phyloP scores from a whole-genome alignment of 2,888 invertebrate species.

The Esperia sulphurella region DNA sequence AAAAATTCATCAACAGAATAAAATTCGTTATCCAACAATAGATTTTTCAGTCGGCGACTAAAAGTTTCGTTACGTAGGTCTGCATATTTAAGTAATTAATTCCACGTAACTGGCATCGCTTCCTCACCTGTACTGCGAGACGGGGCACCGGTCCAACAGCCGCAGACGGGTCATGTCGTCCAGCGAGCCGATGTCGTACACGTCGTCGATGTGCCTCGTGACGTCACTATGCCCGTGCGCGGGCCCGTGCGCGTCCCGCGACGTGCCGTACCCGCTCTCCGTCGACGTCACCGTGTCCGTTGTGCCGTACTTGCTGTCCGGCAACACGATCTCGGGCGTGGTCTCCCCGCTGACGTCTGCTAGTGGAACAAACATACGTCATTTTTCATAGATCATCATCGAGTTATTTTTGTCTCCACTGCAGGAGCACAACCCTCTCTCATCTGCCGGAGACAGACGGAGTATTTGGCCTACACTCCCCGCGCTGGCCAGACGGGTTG shows the following conservation, averaged over 20 bases:
- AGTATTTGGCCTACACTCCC: too few species aligned
- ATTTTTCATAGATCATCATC: too few species aligned
- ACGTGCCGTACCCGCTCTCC: slow-evolving; percentile 46
- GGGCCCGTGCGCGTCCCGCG: slow-evolving; percentile 11
- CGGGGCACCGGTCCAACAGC: slow-evolving; percentile 52
- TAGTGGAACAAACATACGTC: background rate
- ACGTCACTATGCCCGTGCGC: background rate
- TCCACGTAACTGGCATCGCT: too few species aligned
- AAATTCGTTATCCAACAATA: too few species aligned
- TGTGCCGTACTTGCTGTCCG: slow-evolving; percentile 30
- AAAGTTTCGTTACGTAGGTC: too few species aligned
- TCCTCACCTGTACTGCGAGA: slow-evolving; percentile 44
- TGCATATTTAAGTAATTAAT: too few species aligned
- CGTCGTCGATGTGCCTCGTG: slow-evolving; percentile 42
- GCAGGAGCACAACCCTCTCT: too few species aligned
- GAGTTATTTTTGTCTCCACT: too few species aligned
- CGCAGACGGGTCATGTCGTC: slow-evolving; percentile 61
- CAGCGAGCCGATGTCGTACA: slow-evolving; percentile 72
- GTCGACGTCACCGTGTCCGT: slow-evolving; percentile 33
- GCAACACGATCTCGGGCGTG: slow-evolving; percentile 41
- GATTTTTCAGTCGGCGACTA: too few species aligned
- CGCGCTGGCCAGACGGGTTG: too few species aligned
- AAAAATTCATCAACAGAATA: too few species aligned
- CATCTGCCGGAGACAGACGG: too few species aligned
- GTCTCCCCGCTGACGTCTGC: slow-evolving; percentile 21